phyloP scores from a whole-genome alignment of 2,888 invertebrate species.

The Drosophila nigricruria region DNA sequence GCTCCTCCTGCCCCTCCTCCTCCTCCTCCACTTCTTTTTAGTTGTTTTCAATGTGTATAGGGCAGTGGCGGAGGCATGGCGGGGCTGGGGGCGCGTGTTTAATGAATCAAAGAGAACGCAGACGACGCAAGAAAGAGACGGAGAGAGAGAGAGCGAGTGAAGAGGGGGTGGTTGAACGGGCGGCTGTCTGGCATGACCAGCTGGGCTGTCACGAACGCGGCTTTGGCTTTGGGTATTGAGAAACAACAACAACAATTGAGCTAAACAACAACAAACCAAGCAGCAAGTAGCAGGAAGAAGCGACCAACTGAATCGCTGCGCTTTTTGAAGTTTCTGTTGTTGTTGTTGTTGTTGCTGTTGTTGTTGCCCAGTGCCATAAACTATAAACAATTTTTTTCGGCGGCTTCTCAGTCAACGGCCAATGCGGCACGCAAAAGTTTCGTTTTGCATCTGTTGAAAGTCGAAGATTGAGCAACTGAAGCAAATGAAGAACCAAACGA shows the following conservation, averaged over 20 bases:
- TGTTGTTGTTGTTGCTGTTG: constrained; percentile 30
- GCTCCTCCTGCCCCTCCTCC: constrained; percentile 3
- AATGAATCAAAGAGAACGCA: constrained; percentile 64
- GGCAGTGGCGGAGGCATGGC: background rate
- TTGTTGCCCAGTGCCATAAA: constrained; percentile 48
- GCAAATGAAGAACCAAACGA: constrained; percentile 9
- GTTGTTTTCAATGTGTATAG: constrained; percentile 40
- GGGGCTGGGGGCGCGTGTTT: constrained; percentile 48
- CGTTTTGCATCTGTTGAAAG: constrained; percentile 71
- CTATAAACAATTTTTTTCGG: constrained; percentile 76
- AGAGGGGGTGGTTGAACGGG: background rate
- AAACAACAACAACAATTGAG: constrained; percentile 39
- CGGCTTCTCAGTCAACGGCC: constrained; percentile 69
- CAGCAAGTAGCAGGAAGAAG: constrained; percentile 70
- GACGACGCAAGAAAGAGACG: constrained; percentile 18
- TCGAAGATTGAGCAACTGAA: constrained; percentile 60
- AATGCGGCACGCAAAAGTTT: constrained; percentile 71
- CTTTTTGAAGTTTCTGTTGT: constrained; percentile 62
- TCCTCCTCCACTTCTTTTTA: constrained; percentile 7
- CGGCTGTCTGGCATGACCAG: constrained; percentile 49
- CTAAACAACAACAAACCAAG: constrained; percentile 42
- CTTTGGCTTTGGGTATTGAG: constrained; percentile 58
- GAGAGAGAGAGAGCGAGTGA: background rate
- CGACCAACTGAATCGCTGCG: constrained; percentile 74
- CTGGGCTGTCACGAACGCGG: constrained; percentile 73